A percentile compares a stretch with the other conserved stretches of the same genome.
These are phyloP conservation scores for Cebuella pygmaea DNA, from an alignment of 2,797 vertebrate genomes.

Conservation along the genomic window DNA sequence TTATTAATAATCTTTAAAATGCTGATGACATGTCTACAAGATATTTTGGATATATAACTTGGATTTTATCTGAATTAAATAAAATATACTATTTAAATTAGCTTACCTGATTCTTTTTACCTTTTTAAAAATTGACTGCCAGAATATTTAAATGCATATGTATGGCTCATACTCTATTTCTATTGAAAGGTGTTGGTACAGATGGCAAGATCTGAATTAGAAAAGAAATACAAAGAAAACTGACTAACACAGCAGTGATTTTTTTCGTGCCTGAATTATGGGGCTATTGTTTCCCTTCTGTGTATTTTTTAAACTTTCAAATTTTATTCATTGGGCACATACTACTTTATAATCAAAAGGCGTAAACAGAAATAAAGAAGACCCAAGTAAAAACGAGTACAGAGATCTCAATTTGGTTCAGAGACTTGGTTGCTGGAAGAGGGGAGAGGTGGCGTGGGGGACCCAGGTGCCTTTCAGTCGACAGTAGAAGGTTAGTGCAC, in stretches of 20 bases:
- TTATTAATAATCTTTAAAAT: not conserved
- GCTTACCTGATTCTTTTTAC: conserved; percentile 9
- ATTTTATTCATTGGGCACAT: conserved; percentile 21
- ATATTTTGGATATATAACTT: not conserved
- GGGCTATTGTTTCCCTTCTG: not conserved
- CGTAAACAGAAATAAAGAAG: conserved; percentile 1
- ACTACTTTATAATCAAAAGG: conserved; percentile 54
- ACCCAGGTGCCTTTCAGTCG: not conserved
- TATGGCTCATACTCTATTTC: not conserved
- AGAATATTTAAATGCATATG: not conserved
- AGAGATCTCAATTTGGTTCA: not conserved
- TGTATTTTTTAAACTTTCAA: conserved; percentile 9
- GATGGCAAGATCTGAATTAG: not conserved
- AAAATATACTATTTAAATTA: conserved; percentile 17
- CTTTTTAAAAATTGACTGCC: conserved; percentile 5
- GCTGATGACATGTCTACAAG: not conserved
- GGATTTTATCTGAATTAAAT: conserved; percentile 43
- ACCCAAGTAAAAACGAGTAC: not conserved
- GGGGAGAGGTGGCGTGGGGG: not conserved
- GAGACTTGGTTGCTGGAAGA: not conserved
- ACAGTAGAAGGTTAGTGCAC: conserved; percentile 25
- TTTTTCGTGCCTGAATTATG: not conserved
- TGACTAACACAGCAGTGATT: not conserved
- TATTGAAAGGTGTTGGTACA: not conserved
- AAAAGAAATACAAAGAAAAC: not conserved